phyloP scores from a whole-genome alignment of 2,888 invertebrate species.

The Nasonovia ribisnigri region DNA sequence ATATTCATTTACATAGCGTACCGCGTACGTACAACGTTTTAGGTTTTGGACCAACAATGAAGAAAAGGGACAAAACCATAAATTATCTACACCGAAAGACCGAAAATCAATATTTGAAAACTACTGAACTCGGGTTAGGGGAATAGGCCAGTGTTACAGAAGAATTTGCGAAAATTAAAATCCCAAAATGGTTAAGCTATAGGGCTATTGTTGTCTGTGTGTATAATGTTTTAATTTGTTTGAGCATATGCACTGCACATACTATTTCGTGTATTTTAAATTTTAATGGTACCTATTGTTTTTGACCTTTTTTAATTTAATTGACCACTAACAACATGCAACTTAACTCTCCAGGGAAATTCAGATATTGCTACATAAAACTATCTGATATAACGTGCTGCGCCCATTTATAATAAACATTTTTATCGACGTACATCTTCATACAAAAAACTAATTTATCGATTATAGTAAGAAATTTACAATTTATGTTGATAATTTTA shows the following conservation, averaged over 20 bases:
- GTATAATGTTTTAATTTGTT: slow-evolving; percentile 32
- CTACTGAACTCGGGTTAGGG: slow-evolving; percentile 33
- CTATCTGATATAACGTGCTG: neutral
- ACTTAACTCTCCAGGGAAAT: slow-evolving; percentile 49
- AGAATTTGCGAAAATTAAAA: slow-evolving; percentile 35
- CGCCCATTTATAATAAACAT: neutral
- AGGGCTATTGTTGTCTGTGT: neutral
- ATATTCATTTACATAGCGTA: slow-evolving; percentile 32
- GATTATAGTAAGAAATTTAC: neutral
- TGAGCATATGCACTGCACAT: neutral
- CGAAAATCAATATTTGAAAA: slow-evolving; percentile 63
- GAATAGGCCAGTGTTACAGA: neutral
- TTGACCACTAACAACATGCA: slow-evolving; percentile 32
- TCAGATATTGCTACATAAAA: slow-evolving; percentile 3
- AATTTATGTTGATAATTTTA: neutral
- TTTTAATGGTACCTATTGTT: slow-evolving; percentile 13
- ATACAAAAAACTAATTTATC: neutral
- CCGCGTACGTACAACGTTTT: neutral
- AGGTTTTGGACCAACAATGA: slow-evolving; percentile 32
- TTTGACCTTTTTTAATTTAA: slow-evolving; percentile 42
- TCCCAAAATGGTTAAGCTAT: neutral
- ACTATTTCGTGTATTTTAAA: slow-evolving; percentile 7
- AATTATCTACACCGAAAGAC: slow-evolving; percentile 58
- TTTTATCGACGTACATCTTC: neutral
- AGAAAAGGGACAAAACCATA: slow-evolving; percentile 52